Evolutionary conservation across 1,140 invertebrate genomes (phyloP).

Genomic region (Drosophila sproati): DNA sequence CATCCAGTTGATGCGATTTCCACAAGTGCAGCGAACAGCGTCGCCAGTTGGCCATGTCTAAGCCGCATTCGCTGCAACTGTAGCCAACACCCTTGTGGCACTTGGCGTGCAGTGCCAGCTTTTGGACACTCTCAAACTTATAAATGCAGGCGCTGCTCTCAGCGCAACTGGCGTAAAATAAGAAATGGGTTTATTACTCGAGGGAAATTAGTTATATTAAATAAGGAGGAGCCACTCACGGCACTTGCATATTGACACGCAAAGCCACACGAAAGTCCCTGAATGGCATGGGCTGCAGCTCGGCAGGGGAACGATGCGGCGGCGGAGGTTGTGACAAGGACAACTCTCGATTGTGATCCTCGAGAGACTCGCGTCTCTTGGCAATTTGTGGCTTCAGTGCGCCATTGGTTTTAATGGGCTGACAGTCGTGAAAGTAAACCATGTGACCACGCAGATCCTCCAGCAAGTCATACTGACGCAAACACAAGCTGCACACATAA

Average conservation of each 20-base stretch:
- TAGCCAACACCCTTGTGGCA: slow-evolving; percentile 85
- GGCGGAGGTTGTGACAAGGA: neutral
- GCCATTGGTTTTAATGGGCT: slow-evolving; percentile 34
- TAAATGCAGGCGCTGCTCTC: slow-evolving; percentile 85
- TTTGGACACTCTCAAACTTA: slow-evolving; percentile 85
- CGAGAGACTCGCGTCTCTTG: slow-evolving; percentile 5
- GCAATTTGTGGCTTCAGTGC: neutral
- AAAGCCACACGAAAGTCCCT: slow-evolving; percentile 75
- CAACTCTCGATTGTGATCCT: neutral
- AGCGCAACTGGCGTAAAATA: slow-evolving; percentile 82
- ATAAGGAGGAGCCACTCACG: slow-evolving; percentile 37
- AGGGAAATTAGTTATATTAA: neutral
- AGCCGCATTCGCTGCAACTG: slow-evolving; percentile 86
- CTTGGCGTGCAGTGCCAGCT: slow-evolving; percentile 85
- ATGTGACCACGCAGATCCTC: slow-evolving; percentile 86
- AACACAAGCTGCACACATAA: slow-evolving; percentile 86
- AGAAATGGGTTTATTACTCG: neutral
- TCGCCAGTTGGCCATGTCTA: slow-evolving; percentile 87
- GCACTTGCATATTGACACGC: slow-evolving; percentile 51
- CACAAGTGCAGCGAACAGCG: slow-evolving; percentile 88
- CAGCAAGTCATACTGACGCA: slow-evolving; percentile 85
- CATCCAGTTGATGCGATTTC: slow-evolving; percentile 88
- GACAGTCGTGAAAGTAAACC: slow-evolving; percentile 84
- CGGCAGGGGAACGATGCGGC: slow-evolving; percentile 2
- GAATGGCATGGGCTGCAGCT: slow-evolving; percentile 69